phyloP scores from a whole-genome alignment of 2,888 invertebrate species.

The Pterostichus madidus region DNA sequence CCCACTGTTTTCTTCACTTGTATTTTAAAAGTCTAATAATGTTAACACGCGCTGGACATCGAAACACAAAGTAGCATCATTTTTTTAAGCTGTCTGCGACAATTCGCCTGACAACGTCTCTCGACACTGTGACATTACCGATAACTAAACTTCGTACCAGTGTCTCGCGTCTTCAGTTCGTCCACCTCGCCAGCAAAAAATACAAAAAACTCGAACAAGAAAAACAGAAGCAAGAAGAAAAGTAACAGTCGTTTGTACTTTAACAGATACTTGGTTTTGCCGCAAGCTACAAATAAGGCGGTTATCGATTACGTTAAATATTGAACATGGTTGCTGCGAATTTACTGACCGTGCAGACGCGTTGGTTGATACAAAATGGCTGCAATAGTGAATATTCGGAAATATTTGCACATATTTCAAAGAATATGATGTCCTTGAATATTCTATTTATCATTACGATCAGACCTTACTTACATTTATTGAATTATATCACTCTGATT shows the following conservation, averaged over 20 bases:
- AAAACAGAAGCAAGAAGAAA: slow-evolving; percentile 18
- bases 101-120: slow-evolving; percentile 27
- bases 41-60: slow-evolving; percentile 54
- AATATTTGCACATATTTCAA: too few relatives aligned
- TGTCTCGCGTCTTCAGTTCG: not conserved
- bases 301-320: too few relatives aligned
- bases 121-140: slow-evolving; percentile 20
- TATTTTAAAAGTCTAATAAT: slow-evolving; percentile 47
- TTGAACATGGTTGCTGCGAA: too few relatives aligned
- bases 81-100: slow-evolving; percentile 60
- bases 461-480: too few relatives aligned
- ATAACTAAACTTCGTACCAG: slow-evolving; percentile 22
- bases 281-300: not conserved
- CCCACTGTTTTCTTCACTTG: not conserved
- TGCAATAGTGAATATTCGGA: too few relatives aligned
- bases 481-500: too few relatives aligned
- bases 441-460: too few relatives aligned
- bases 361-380: too few relatives aligned
- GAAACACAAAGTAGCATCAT: slow-evolving; percentile 60
- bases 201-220: slow-evolving; percentile 8
- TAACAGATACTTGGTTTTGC: slow-evolving; percentile 14
- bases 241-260: slow-evolving; percentile 41
- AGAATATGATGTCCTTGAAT: too few relatives aligned
- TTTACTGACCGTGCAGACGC: too few relatives aligned
- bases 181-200: slow-evolving; percentile 30